These are phyloP conservation scores for Gnathonemus longibarbis DNA, from an alignment of 2,113 vertebrate genomes.

Conservation along the genomic window DNA sequence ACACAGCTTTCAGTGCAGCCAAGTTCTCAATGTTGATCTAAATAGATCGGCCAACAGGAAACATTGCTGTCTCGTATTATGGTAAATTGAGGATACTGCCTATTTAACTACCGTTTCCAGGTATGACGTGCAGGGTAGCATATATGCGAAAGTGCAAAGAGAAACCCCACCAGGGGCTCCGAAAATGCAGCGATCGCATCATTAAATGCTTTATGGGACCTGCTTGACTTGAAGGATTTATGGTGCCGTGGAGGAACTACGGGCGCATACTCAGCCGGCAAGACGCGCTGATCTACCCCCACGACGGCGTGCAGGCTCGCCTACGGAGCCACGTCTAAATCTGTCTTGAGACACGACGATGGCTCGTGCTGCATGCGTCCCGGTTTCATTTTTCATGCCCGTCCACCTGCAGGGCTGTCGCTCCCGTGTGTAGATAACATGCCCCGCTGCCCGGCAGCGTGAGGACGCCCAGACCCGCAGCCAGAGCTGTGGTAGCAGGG, in stretches of 20 bases:
- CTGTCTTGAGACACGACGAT: neutral
- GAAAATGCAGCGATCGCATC: neutral
- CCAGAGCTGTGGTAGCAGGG: neutral
- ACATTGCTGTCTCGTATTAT: neutral
- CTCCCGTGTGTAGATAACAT: neutral
- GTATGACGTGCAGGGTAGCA: neutral
- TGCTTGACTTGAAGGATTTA: neutral
- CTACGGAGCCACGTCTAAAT: neutral
- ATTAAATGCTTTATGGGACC: neutral
- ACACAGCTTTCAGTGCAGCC: neutral
- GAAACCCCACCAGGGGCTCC: neutral
- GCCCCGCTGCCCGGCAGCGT: neutral
- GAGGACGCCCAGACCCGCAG: neutral
- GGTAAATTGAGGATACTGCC: neutral
- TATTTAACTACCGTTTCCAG: neutral
- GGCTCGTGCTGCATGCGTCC: neutral
- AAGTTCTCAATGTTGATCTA: neutral
- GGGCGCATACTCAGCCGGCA: neutral
- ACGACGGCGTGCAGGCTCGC: no score
- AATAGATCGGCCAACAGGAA: neutral
- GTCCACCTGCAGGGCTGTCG: neutral
- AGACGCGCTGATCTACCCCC: neutral
- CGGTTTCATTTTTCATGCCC: neutral
- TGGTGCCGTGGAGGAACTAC: neutral
- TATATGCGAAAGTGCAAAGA: neutral